phyloP scores from a whole-genome alignment of 2,797 vertebrate genomes.

The Columba guinea region DNA sequence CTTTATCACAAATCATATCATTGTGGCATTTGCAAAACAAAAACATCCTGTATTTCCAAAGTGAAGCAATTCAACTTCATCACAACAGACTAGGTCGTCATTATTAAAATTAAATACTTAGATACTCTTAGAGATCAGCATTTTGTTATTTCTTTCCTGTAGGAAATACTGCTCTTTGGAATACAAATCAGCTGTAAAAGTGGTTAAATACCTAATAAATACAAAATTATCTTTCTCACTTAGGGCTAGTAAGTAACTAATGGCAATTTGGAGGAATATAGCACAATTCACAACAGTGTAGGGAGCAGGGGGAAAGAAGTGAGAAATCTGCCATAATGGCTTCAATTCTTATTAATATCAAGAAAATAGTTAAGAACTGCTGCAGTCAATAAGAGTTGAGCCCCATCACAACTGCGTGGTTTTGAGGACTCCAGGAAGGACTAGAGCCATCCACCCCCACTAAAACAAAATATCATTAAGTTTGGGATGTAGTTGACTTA shows the following conservation, averaged over 20 bases:
- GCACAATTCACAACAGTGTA: not conserved
- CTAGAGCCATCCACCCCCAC: not conserved
- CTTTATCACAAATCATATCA: not conserved
- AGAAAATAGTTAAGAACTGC: not conserved
- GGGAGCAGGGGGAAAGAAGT: fast-evolving
- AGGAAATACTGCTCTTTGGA: not conserved
- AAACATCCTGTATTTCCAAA: not conserved
- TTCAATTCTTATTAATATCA: not conserved
- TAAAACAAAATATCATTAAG: not conserved
- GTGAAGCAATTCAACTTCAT: not conserved
- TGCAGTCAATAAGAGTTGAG: not conserved
- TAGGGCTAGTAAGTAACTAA: not conserved
- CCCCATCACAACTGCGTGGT: not conserved
- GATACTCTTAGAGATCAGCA: not conserved
- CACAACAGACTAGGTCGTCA: not conserved
- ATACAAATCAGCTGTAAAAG: not conserved
- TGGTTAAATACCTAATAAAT: not conserved
- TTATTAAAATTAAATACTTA: not conserved
- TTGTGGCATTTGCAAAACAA: not conserved
- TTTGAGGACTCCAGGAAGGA: not conserved
- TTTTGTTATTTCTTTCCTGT: not conserved
- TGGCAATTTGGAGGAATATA: not conserved
- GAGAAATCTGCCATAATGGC: not conserved
- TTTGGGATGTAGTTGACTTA: not conserved
- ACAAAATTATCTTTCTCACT: not conserved